A percentile compares a stretch with the other conserved stretches of the same genome.
phyloP scores from a whole-genome alignment of 1,140 invertebrate genomes.

The Bombus balteatus region DNA sequence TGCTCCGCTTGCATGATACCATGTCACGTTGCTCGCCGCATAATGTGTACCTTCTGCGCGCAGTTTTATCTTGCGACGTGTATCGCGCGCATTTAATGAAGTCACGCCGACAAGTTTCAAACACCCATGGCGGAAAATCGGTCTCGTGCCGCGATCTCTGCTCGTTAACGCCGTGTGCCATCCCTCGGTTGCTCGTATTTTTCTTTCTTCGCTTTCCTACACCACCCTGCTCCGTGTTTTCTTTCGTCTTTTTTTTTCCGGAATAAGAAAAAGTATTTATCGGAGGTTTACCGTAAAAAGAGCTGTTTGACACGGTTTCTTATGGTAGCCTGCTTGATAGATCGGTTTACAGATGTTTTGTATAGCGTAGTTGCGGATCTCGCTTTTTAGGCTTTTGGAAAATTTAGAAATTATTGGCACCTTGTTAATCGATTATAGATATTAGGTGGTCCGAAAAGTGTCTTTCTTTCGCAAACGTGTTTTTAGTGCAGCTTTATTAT shows the following conservation, averaged over 20 bases:
- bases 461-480: too few relatives aligned
- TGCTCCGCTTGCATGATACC: constrained; percentile 22
- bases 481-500: too few relatives aligned
- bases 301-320: not conserved
- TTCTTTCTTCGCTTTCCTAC: not conserved
- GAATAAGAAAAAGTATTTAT: not conserved
- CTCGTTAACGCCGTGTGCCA: constrained; percentile 24
- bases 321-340: not conserved
- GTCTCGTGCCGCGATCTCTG: constrained; percentile 7
- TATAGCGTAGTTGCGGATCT: too few relatives aligned
- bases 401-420: too few relatives aligned
- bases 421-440: too few relatives aligned
- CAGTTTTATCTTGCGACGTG: constrained; percentile 44
- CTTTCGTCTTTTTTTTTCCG: too few relatives aligned
- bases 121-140: constrained; percentile 35
- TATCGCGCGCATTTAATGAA: constrained; percentile 34
- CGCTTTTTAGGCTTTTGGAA: too few relatives aligned
- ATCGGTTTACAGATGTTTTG: not conserved
- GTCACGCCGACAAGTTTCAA: constrained; percentile 13
- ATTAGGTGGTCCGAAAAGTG: too few relatives aligned
- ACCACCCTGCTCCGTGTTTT: not conserved
- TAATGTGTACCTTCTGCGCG: constrained; percentile 27
- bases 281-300: not conserved
- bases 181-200: too few relatives aligned
- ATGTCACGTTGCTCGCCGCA: constrained; percentile 31